Percentiles rank a stretch among this genome's conserved stretches.
Conservation (phyloP, 2,797 vertebrate genomes). For the Tapirus indicus region DNA sequence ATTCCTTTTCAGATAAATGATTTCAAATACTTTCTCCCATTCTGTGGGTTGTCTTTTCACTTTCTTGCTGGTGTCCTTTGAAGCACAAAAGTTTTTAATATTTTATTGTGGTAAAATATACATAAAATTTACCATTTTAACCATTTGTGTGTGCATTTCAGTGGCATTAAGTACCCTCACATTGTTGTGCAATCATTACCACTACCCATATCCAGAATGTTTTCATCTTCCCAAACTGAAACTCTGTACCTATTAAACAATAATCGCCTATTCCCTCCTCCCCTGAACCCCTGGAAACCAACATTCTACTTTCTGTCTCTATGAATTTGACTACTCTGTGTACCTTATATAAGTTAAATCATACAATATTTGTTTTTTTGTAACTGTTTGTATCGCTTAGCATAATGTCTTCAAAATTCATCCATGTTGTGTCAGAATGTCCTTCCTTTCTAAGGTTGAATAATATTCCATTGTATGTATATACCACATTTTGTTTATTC, state of each 20-base stretch:
- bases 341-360: background rate
- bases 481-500: background rate
- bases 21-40: background rate
- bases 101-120: constrained; percentile 33
- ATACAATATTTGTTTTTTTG: background rate
- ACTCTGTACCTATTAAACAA: background rate
- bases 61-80: constrained; percentile 3
- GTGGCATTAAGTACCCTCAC: background rate
- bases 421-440: background rate
- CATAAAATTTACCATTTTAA: constrained; percentile 26
- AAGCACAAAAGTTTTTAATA: background rate
- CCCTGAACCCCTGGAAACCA: background rate
- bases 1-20: background rate
- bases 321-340: background rate
- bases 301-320: background rate
- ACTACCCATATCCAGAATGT: background rate
- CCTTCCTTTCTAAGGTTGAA: constrained; percentile 2
- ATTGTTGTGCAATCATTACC: background rate
- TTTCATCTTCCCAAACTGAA: constrained; percentile 44
- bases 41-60: background rate
- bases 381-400: background rate
- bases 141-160: constrained; percentile 30
- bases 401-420: background rate
- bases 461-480: background rate
- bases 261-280: background rate